Percentiles rank a stretch among this genome's conserved stretches.
Conservation (phyloP, 2,888 invertebrate species). For the Hofmannophila pseudospretella region DNA sequence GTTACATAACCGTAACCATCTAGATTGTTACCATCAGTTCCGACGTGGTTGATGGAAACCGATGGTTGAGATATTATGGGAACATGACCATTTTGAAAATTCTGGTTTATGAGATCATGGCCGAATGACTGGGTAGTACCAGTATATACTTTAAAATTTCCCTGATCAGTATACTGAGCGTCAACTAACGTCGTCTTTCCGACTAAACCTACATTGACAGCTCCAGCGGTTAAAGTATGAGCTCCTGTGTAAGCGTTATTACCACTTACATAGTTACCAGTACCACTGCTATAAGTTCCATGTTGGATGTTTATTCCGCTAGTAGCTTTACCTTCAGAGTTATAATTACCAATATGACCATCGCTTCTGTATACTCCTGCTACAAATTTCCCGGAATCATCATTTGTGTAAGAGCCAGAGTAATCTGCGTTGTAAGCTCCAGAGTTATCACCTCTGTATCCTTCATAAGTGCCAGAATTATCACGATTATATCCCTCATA, state of each 20-base stretch:
- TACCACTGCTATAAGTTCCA: conserved; percentile 44
- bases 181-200: conserved; percentile 69
- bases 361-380: conserved; percentile 49
- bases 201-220: conserved; percentile 67
- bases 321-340: conserved; percentile 19
- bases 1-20: conserved; percentile 57
- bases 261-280: conserved; percentile 49
- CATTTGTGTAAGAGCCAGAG: conserved; percentile 39
- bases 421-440: conserved; percentile 34
- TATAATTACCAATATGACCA: conserved; percentile 42
- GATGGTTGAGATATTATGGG: conserved; percentile 50
- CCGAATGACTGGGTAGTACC: conserved; percentile 21
- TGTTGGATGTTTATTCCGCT: conserved; percentile 20
- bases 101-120: conserved; percentile 25
- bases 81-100: conserved; percentile 41
- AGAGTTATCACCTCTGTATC: conserved; percentile 16
- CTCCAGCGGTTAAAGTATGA: conserved; percentile 65
- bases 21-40: conserved; percentile 51
- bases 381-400: conserved; percentile 45
- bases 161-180: conserved; percentile 44
- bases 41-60: conserved; percentile 58
- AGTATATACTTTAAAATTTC: conserved; percentile 30
- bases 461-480: conserved; percentile 40
- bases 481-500: conserved; percentile 44
- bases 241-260: conserved; percentile 51